Conservation (phyloP, 1,140 invertebrate genomes). For the Drosophila nebulosa region DNA sequence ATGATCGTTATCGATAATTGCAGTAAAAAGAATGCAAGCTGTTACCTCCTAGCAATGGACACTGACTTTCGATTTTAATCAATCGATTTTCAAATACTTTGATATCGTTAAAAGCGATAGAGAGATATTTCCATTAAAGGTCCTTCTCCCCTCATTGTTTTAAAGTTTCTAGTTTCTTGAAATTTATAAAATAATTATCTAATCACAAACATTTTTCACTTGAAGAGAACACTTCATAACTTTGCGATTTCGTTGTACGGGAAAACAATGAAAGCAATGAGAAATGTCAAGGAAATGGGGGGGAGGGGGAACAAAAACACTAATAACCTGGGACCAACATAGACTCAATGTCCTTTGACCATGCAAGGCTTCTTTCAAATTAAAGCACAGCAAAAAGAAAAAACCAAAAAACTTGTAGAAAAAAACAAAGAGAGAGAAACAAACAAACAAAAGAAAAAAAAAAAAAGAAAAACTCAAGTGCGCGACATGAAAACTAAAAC, state of each 20-base stretch:
- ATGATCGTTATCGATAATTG: no score
- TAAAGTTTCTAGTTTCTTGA: no score
- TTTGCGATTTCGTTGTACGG: no score
- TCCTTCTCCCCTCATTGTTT: no score
- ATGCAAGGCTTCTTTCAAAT: slow-evolving; percentile 67
- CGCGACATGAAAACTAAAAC: slow-evolving; percentile 74
- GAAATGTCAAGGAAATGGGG: background rate
- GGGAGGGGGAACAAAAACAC: no score
- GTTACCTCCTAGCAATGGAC: background rate
- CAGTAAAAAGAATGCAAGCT: no score
- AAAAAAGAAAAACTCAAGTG: slow-evolving; percentile 57
- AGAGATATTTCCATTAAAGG: no score
- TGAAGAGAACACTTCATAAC: background rate
- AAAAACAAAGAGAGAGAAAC: slow-evolving; percentile 17
- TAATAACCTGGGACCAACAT: slow-evolving; percentile 9
- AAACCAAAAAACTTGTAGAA: slow-evolving; percentile 51
- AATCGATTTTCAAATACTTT: background rate
- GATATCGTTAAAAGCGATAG: no score
- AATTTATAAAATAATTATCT: no score
- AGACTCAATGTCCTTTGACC: slow-evolving; percentile 61
- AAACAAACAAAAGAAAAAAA: slow-evolving; percentile 45
- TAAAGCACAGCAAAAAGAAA: slow-evolving; percentile 41
- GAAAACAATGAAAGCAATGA: background rate
- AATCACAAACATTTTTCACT: no score
- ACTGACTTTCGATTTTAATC: background rate